Conservation (phyloP, 2,888 invertebrate species). For the Cryptocephalus primarius region DNA sequence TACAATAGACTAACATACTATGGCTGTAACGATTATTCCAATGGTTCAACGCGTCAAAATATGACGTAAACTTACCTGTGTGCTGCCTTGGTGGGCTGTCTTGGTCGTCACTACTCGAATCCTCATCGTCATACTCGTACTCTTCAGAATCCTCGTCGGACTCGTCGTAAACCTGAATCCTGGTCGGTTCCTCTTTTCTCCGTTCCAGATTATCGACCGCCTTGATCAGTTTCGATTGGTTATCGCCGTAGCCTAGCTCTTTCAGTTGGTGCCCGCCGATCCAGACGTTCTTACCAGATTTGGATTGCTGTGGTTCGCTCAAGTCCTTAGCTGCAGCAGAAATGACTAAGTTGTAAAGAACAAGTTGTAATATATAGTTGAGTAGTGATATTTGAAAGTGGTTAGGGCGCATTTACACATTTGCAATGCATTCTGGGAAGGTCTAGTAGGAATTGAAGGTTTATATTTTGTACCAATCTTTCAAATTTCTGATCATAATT, state of each 20-base stretch:
- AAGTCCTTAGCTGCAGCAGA: conserved; percentile 12
- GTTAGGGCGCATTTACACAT: too few species aligned
- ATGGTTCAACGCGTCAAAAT: too few species aligned
- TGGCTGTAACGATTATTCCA: too few species aligned
- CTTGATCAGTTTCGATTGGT: conserved; percentile 51
- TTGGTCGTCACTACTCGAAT: conserved; percentile 34
- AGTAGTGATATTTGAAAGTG: too few species aligned
- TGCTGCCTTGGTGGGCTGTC: conserved; percentile 44
- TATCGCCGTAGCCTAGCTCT: conserved; percentile 45
- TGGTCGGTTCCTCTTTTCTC: conserved; percentile 40
- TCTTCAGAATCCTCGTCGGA: conserved; percentile 24
- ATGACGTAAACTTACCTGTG: conserved; percentile 35
- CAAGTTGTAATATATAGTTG: too few species aligned
- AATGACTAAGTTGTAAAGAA: too few species aligned
- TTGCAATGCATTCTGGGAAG: too few species aligned
- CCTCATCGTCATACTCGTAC: conserved; percentile 23
- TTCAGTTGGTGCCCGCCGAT: conserved; percentile 48
- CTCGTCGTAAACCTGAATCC: conserved; percentile 33
- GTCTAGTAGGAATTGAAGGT: too few species aligned
- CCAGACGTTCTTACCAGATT: conserved; percentile 48
- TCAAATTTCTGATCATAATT: too few species aligned
- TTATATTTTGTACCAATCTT: too few species aligned
- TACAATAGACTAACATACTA: too few species aligned
- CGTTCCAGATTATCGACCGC: conserved; percentile 54
- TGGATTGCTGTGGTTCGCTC: conserved; percentile 23